Percentiles rank a stretch among this genome's conserved stretches.
Evolutionary conservation across 2,888 invertebrate genomes (phyloP).

Genomic region (Isoperla grammatica): DNA sequence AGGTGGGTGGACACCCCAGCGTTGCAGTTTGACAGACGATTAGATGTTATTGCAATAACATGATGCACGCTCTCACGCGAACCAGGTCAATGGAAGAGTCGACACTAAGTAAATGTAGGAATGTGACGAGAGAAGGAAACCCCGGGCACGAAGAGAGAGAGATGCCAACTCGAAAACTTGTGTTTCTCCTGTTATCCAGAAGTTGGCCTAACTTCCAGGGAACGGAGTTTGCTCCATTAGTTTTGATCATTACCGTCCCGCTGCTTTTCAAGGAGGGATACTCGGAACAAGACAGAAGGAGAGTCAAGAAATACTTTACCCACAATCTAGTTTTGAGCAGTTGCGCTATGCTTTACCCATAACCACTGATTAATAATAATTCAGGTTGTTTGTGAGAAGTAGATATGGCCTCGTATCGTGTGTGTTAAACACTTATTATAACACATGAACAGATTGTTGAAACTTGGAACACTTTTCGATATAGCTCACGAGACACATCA

Average conservation of each 20-base stretch:
- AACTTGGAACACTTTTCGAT: too few species aligned
- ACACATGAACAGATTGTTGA: too few species aligned
- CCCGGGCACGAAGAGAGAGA: neutral
- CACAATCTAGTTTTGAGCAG: too few species aligned
- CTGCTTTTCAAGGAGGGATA: neutral
- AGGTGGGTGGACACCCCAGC: neutral
- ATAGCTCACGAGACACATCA: too few species aligned
- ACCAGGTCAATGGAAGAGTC: constrained; percentile 13
- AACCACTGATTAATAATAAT: too few species aligned
- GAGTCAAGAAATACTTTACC: too few species aligned
- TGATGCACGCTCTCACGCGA: neutral
- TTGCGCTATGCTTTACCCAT: too few species aligned
- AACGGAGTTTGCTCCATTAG: constrained; percentile 17
- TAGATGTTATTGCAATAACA: neutral
- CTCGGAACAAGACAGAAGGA: neutral
- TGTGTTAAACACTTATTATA: too few species aligned
- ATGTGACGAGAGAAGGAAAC: neutral
- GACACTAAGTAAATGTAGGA: constrained; percentile 3
- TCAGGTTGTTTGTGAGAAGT: too few species aligned
- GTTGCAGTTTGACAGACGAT: neutral
- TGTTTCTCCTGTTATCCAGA: neutral
- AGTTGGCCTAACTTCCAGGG: constrained; percentile 3
- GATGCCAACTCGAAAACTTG: constrained; percentile 1
- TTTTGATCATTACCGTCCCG: constrained; percentile 7
- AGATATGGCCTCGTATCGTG: too few species aligned